Base-by-base conservation (phyloP, 2,797 vertebrate genomes). In the Girardinus metallicus region DNA sequence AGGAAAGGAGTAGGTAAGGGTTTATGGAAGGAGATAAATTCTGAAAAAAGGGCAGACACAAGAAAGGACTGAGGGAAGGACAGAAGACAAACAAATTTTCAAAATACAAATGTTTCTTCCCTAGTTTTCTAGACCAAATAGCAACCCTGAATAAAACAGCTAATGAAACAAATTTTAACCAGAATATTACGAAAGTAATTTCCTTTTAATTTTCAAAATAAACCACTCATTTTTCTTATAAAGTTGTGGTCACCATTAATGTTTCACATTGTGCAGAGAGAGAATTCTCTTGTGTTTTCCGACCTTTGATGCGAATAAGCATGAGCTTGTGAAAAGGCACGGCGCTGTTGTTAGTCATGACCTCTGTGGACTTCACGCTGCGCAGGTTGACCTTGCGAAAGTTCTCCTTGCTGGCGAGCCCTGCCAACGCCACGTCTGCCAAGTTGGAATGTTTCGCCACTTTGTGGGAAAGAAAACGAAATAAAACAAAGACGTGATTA, bases 221-320 rank as follows among this genome's bases (percentile, higher is more conserved):
- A 43, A 41, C 23, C 39, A 41, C 23, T 6, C 4, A 26, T 23
- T 15, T 43, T n/a, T 70, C 66, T 7, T 7, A n/a, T 41, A 4
- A 41, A 26, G 9, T 8, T 71, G 7, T 15, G 39, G 39, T n/a
- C 39, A 70, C 1, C 23, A 1, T 43, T 36, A 9, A 34, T 44
- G 10, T 46, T 12, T 49, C 5, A 26, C 29, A 34, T 41, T 57
- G 10, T 70, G 62, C 66, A 51, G 3, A 1, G 15, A 6, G 6
- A 3, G 7, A 2, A 15, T 26, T 29, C 26, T 34, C 1, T 15
- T 13, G 3, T 7, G n/a, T 34, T 73, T 68, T 73, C 93, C 87
- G 82, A 97, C 96, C 96, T 96, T 97, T 97, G 80, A 97, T 95
- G 66, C 95, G 95, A 72, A 97, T 96, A 11, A 97, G 96, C 96